Evolutionary conservation across 2,888 invertebrate species (phyloP).

Genomic region (Encarsia formosa): DNA sequence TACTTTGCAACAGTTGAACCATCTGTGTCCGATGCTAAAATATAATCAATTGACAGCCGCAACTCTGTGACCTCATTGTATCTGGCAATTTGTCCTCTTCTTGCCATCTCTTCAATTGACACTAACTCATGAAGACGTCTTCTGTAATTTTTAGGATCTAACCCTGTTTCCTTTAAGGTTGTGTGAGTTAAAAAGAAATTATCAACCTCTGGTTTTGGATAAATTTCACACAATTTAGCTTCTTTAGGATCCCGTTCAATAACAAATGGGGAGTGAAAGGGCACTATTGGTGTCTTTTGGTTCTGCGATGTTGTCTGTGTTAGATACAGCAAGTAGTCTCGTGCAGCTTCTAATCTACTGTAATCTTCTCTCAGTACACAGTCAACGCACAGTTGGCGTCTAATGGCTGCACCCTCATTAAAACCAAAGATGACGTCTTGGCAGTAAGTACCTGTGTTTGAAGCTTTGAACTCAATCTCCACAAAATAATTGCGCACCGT

Average conservation of each 20-base stretch:
- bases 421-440: slow-evolving; percentile 76
- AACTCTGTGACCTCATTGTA: slow-evolving; percentile 65
- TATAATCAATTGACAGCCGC: slow-evolving; percentile 58
- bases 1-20: slow-evolving; percentile 72
- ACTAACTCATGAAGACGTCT: slow-evolving; percentile 72
- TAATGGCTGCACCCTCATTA: slow-evolving; percentile 61
- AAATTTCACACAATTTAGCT: slow-evolving; percentile 53
- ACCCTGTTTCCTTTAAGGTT: slow-evolving; percentile 60
- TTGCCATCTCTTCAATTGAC: slow-evolving; percentile 69
- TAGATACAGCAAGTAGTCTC: slow-evolving; percentile 60
- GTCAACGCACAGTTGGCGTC: slow-evolving; percentile 70
- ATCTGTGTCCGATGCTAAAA: slow-evolving; percentile 65
- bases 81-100: slow-evolving; percentile 65
- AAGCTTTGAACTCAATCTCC: slow-evolving; percentile 11
- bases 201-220: slow-evolving; percentile 64
- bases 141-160: slow-evolving; percentile 68
- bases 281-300: slow-evolving; percentile 54
- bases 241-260: slow-evolving; percentile 52
- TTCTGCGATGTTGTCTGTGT: slow-evolving; percentile 59
- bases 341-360: slow-evolving; percentile 62
- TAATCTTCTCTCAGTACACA: slow-evolving; percentile 67
- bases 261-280: slow-evolving; percentile 58
- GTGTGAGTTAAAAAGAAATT: slow-evolving; percentile 67
- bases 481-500: slow-evolving; percentile 1
- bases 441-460: slow-evolving; percentile 62